Evolutionary conservation across 2,797 vertebrate genomes (phyloP).

Genomic region (Heterohyrax brucei): DNA sequence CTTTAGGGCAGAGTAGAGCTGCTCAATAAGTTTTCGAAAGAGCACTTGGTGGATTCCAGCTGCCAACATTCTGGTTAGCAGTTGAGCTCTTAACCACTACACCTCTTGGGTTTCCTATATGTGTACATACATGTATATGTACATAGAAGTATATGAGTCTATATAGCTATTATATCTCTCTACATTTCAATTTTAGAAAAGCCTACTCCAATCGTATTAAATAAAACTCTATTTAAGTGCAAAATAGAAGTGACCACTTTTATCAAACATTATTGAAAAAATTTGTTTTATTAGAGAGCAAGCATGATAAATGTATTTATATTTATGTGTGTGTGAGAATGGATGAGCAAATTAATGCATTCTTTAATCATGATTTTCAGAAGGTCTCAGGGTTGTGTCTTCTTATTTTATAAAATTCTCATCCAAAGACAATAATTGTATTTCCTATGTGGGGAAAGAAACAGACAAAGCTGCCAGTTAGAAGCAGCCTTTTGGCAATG

Average conservation of each 20-base stretch:
- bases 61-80: too few species aligned
- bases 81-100: too few species aligned
- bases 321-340: background rate
- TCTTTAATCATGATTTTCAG: slow-evolving; percentile 59
- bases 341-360: slow-evolving; percentile 34
- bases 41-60: too few species aligned
- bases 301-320: background rate
- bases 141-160: too few species aligned
- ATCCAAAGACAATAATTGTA: slow-evolving; percentile 45
- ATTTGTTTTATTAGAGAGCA: background rate
- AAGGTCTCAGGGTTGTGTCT: slow-evolving; percentile 2
- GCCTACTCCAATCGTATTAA: background rate
- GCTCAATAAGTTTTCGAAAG: too few species aligned
- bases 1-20: too few species aligned
- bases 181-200: background rate
- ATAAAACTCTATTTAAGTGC: background rate
- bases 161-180: background rate
- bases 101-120: too few species aligned
- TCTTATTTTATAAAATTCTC: slow-evolving; percentile 58
- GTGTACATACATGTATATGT: too few species aligned
- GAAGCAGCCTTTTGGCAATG: slow-evolving; percentile 62
- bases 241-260: background rate
- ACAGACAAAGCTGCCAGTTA: slow-evolving; percentile 67
- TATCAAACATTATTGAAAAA: background rate
- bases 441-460: slow-evolving; percentile 57